Evolutionary conservation across 2,888 invertebrate species (phyloP).

Genomic region (Apotomis betuletana): DNA sequence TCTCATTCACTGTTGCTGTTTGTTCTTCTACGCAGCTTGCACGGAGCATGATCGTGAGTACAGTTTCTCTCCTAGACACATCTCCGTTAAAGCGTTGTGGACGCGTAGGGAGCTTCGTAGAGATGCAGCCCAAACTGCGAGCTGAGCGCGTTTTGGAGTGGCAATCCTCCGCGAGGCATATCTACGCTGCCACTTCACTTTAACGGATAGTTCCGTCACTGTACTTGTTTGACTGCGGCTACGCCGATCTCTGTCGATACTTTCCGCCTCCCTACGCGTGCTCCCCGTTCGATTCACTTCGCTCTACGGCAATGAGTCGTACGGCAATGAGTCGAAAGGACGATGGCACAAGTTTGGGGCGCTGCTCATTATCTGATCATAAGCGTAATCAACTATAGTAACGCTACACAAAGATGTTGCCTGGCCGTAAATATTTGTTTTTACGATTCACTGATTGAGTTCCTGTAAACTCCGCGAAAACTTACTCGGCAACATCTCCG

Average conservation of each 20-base stretch:
- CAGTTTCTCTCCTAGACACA: conserved; percentile 49
- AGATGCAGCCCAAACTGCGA: too few relatives aligned
- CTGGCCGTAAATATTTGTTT: conserved; percentile 27
- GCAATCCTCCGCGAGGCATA: not conserved
- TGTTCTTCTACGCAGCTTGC: conserved; percentile 90
- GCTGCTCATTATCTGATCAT: conserved; percentile 21
- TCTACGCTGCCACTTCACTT: conserved; percentile 17
- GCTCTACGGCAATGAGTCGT: conserved; percentile 15
- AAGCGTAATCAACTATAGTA: conserved; percentile 42
- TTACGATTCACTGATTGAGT: conserved; percentile 9
- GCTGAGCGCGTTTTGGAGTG: too few relatives aligned
- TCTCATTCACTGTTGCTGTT: conserved; percentile 86
- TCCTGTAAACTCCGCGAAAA: conserved; percentile 33
- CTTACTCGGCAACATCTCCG: conserved; percentile 77
- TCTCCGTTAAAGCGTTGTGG: conserved; percentile 21
- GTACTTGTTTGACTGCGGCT: conserved; percentile 53
- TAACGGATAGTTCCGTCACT: conserved; percentile 52
- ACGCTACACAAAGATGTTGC: conserved; percentile 61
- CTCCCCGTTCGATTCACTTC: conserved; percentile 9
- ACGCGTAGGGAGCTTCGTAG: not conserved
- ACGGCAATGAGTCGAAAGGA: conserved; percentile 16
- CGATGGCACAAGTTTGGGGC: conserved; percentile 1
- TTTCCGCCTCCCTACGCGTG: conserved; percentile 17
- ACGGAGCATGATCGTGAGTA: conserved; percentile 96
- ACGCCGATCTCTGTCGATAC: conserved; percentile 20